A percentile compares a stretch with the other conserved stretches of the same genome.
Evolutionary conservation across 2,797 vertebrate species (phyloP).

Genomic region (Gymnoscopelus braueri): DNA sequence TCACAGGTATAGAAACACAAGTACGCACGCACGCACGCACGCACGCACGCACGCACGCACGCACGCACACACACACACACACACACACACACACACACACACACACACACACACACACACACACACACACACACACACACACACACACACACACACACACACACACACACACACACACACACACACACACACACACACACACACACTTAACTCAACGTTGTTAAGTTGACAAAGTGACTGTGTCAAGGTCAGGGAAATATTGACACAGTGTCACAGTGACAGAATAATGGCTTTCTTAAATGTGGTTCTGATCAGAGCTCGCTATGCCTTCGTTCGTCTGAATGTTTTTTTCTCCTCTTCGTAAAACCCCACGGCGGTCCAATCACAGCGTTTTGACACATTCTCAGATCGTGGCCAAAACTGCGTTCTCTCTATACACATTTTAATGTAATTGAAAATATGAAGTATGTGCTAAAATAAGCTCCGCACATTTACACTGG

Average conservation of each 20-base stretch:
- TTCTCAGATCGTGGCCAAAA: background rate
- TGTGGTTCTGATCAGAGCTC: slow-evolving; percentile 10
- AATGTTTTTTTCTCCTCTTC: background rate
- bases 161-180: slow-evolving; percentile 1
- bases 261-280: slow-evolving; percentile 16
- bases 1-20: too few relatives aligned
- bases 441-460: background rate
- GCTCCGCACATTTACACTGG: too few relatives aligned
- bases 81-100: slow-evolving; percentile 1
- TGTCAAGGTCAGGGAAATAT: slow-evolving; percentile 11
- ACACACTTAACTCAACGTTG: background rate
- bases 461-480: too few relatives aligned
- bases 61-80: slow-evolving; percentile 1
- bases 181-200: background rate
- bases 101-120: background rate
- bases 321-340: background rate
- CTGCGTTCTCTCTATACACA: background rate
- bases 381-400: slow-evolving; percentile 5
- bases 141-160: slow-evolving; percentile 4
- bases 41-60: background rate
- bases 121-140: background rate
- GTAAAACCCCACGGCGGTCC: background rate
- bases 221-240: background rate
- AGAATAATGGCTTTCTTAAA: slow-evolving; percentile 1
- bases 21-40: background rate